Evolutionary conservation across 2,888 invertebrate genomes (phyloP).

Genomic region (Glaucopsyche alexis): DNA sequence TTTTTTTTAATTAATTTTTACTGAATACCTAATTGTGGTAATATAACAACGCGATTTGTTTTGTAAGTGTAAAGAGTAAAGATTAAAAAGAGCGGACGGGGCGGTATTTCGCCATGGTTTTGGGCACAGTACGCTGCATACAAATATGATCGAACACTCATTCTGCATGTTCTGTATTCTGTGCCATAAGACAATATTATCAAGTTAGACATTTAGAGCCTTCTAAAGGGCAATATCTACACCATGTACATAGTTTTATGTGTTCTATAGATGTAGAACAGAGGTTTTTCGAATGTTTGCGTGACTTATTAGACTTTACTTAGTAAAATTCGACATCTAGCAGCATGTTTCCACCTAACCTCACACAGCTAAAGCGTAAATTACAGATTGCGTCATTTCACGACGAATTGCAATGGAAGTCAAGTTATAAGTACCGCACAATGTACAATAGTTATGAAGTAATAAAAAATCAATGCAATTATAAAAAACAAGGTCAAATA

Average conservation of each 20-base stretch:
- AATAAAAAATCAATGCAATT: constrained; percentile 25
- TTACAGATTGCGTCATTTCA: constrained; percentile 13
- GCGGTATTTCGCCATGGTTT: no score
- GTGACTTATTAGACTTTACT: neutral
- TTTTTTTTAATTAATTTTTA: no score
- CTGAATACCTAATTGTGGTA: no score
- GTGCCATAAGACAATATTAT: neutral
- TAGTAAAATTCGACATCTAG: neutral
- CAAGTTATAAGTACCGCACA: constrained; percentile 1
- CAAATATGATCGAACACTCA: no score
- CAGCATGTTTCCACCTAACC: neutral
- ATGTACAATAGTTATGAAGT: constrained; percentile 9
- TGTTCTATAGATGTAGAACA: neutral
- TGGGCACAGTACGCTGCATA: no score
- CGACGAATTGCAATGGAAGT: neutral
- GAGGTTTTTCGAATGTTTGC: neutral
- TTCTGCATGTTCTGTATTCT: no score
- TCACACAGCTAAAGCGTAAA: neutral
- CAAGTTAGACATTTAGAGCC: neutral
- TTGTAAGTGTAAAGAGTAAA: no score
- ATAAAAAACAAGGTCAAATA: constrained; percentile 25
- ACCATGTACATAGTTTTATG: neutral
- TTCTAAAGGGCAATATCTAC: neutral
- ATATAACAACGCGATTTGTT: no score
- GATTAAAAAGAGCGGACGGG: no score